Evolutionary conservation across 1,140 invertebrate genomes (phyloP), one percentile per base, ranked within the genome.

Genomic region (Euura saliciscinereae): DNA sequence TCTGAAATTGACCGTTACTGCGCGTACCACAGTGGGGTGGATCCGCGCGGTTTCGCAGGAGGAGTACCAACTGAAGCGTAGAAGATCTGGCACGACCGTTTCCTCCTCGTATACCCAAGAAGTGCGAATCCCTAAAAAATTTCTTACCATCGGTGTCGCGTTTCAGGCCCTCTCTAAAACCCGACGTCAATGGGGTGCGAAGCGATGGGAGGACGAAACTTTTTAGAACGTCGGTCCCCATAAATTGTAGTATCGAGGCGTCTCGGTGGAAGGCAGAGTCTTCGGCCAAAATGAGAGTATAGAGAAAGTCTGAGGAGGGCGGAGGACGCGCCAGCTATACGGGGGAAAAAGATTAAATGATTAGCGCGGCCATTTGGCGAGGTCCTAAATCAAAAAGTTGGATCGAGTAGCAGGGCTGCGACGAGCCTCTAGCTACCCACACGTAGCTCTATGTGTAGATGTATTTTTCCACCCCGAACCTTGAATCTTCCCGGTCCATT

Each of bases 341-440:
- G 76, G 70, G 65, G 73, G 69, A 74, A 79, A 59, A 74, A 74
- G 78, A 79, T 79, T 79, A 79, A 79, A 76, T 76, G 78, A 79
- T 79, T 79, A 79, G 72, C 59, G 72, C 69, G 70, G 72, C 72
- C 72, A 73, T 76, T 76, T 76, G 75, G 67, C 71, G 66, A 66
- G 72, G 72, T 69, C 72, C 75, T 76, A 65, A 72, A 76, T 76
- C 72, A 76, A 76, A 76, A 76, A 76, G 75, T 76, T 76, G 11
- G 74, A 42, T 73, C 7, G 66, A 67, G 51, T 59, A 67, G 28
- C 66, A 42, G 43, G 43, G 43, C 4, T 6, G 8, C 43, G 28
- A 67, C 66, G 43, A 67, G 66, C 8, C 13, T 59, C 13, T 59
- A 59, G n/a, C n/a, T n/a, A 59, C 51, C 8, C 51, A 59, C 51